Evolutionary conservation across 64 coral and sea anemone genomes (phyloP), one percentile per base, ranked within the genome.

Genomic region (Actinia equina): DNA sequence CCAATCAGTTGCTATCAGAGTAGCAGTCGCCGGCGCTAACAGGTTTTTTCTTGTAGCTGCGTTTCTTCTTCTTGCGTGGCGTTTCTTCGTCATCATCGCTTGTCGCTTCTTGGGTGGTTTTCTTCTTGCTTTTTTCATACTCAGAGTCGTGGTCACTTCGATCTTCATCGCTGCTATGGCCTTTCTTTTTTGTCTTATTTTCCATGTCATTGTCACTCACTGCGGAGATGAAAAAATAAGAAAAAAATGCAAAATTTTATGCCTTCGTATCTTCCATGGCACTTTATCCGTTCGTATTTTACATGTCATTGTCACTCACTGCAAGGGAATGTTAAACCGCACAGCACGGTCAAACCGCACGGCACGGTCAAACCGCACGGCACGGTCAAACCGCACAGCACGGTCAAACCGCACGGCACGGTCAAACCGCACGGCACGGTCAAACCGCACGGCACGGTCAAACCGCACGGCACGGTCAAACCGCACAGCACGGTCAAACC

Each of bases 31-130:
- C 93, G 20, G 97, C 97, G 85, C 93, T 95, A 25, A 99, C 91
- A 15, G 97, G 93, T 52, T 99, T 99, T 82, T 95, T 99, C 83
- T 99, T 99, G 77, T 99, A 99, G 26, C 93, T 92, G 37, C 97
- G 86, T 53, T 85, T 90, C 77, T 94, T 99, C n/a, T 99, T 94
- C 89, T 91, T 94, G 5, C 67, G 65, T 69, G 58, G 55, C 43
- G 84, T 92, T 11, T 82, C 90, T 43, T 91, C 89, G 13, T 79
- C 71, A 18, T 88, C 69, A 22, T 83, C 91, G n/a, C 86, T 83
- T 13, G 65, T 61, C 4, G 70, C 54, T 57, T 91, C 84, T 49
- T 55, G 9, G 20, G 61, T 53, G 37, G 83, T 86, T 49, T 86
- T 94, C 77, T 81, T 88, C 63, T 82, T 91, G 25, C 53, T 83